Evolutionary conservation across 2,888 invertebrate genomes (phyloP), one percentile per base, ranked within the genome.

Genomic region (Rhagonycha fulva): DNA sequence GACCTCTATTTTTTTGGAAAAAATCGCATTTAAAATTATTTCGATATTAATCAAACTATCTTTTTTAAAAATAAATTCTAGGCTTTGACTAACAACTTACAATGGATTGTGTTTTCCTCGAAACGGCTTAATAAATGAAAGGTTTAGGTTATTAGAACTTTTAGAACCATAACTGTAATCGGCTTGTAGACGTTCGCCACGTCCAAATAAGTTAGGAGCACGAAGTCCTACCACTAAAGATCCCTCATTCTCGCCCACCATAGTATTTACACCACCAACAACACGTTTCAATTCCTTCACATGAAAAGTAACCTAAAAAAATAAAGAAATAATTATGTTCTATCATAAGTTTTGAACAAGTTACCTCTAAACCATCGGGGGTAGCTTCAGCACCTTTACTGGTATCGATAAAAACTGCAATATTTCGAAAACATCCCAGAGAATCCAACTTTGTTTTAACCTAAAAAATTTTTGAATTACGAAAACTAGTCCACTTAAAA

Each of bases 211-310:
- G 89, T 98, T 98, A 0, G 96, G 96, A 79, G 95, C 89, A 82
- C 93, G 91, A 71, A 95, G 89, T 70, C 95, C 93, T 11, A 95
- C 87, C 23, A 94, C 92, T 30, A 98, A 86, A 23, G 95, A 94
- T 1, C 96, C 98, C 86, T 98, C 97, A 86, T 98, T 97, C 85
- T 97, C 96, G 24, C 96, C 97, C 77, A 98, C 93, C 80, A 94
- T 92, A 0, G 97, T 97, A 84, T 94, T 95, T 60, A 97, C 91
- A 0, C 95, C 95, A 14, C 97, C 98, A 72, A 94, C 92, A 23
- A 97, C 86, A n/a, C 95, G 89, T 14, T 94, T 93, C 81, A 94
- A 86, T 88, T 99, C 98, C 72, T 91, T 91, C 62, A 98, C 98
- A 81, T 93, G 92, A 85, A 97, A 97, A 19, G 96, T 96, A 60